These are phyloP conservation scores for Chlorodrepanis virens DNA, from an alignment of 2,113 vertebrate species.

Conservation along the genomic window DNA sequence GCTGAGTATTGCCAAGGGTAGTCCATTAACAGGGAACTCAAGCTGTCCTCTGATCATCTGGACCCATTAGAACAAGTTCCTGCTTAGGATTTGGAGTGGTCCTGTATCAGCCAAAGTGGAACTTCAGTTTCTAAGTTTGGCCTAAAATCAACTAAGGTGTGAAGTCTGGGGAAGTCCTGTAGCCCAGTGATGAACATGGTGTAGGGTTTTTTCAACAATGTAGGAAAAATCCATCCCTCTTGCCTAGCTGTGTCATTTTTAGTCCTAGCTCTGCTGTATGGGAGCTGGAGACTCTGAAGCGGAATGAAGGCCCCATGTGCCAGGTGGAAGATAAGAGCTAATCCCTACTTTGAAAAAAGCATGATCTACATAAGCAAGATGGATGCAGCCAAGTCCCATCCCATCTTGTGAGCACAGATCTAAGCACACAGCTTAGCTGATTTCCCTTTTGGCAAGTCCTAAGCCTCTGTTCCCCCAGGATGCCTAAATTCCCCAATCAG, in stretches of 20 bases:
- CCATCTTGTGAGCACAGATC: not conserved
- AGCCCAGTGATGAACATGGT: not conserved
- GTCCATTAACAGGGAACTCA: not conserved
- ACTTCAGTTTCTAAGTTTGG: not conserved
- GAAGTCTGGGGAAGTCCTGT: not conserved
- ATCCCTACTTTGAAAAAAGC: conserved; percentile 42
- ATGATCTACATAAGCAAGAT: conserved; percentile 26
- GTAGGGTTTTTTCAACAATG: too few relatives aligned
- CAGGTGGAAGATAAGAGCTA: conserved; percentile 60
- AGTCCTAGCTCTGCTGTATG: not conserved
- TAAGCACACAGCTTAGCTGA: conserved; percentile 1
- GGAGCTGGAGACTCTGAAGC: not conserved
- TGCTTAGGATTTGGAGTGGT: not conserved
- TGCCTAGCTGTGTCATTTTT: not conserved
- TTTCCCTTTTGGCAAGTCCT: not conserved
- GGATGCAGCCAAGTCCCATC: conserved; percentile 14
- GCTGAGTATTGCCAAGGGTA: not conserved
- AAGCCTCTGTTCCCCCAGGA: not conserved
- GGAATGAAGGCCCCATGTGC: conserved; percentile 16
- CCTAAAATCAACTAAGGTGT: not conserved
- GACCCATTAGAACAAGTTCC: not conserved
- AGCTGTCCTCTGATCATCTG: not conserved
- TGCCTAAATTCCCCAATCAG: conserved; percentile 1
- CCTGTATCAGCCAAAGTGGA: not conserved
- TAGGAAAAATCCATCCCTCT: not conserved